Base-by-base conservation (phyloP, 1,140 invertebrate species). In the Papilio dardanus region DNA sequence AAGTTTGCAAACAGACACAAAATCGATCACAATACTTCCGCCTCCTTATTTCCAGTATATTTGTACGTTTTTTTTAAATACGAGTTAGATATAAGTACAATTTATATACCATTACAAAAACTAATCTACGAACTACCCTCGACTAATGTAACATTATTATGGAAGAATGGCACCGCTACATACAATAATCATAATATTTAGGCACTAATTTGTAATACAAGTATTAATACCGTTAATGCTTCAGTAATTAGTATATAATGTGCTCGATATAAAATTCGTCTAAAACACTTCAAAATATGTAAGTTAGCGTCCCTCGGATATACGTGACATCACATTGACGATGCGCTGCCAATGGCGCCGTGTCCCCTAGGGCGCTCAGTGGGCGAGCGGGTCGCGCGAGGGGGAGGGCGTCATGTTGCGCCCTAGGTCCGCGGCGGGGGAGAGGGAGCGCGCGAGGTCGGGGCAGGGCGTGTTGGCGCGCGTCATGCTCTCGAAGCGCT, bases 401-500 rank as follows among this genome's bases (percentile, higher is more conserved):
- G 90, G 90, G 3, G 90, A 90, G 0, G 89, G 86, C 31, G 88
- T 88, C 7, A 87, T 68, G 40, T 85, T 88, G 50, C 88, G 81
- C 50, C 86, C 87, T 16, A 89, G 75, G 74, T 91, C 89, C 14
- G 87, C 77, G n/a, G 88, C 87, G 10, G 91, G 91, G 40, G 90
- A 89, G 40, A 76, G 54, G 0, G 88, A 87, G 8, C 90, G 77
- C 71, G 79, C 77, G 12, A 88, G 73, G 74, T 92, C 91, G 0
- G 91, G 88, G 30, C 90, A 91, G n/a, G 91, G 91, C 71, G 90
- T 91, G 79, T 88, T 91, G 14, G 89, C 83, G 14, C 91, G 83
- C 24, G 92, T 94, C 88, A 94, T 92, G 40, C 89, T 93, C 79
- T 94, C 93, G 79, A 93, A 94, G 12, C 89, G 81, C 58, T 93